Conservation (phyloP, 2,888 invertebrate genomes). For the Pristionchus mayeri region DNA sequence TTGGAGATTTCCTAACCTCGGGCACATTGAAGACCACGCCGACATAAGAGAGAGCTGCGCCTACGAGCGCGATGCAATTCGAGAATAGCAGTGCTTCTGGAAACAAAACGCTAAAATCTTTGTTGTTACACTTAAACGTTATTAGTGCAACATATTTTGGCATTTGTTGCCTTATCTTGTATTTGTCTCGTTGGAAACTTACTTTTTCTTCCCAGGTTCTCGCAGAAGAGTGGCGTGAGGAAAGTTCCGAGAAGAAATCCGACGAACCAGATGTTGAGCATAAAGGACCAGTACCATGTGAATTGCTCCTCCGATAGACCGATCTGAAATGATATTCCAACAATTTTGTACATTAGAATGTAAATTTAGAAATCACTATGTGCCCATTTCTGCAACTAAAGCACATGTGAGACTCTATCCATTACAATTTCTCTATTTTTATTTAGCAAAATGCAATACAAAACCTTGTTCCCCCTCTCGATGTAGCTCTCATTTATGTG, state of each 20-base stretch:
- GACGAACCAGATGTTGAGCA: slow-evolving; percentile 68
- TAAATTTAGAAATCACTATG: not conserved
- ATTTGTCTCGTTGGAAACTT: too few relatives aligned
- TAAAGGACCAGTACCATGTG: slow-evolving; percentile 63
- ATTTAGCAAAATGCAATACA: too few relatives aligned
- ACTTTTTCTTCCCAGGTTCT: slow-evolving; percentile 58
- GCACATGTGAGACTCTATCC: too few relatives aligned
- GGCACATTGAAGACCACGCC: slow-evolving; percentile 37
- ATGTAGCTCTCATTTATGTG: slow-evolving; percentile 63
- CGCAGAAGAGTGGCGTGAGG: slow-evolving; percentile 57
- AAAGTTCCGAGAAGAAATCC: slow-evolving; percentile 64
- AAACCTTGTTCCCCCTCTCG: slow-evolving; percentile 53
- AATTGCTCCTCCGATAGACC: slow-evolving; percentile 57
- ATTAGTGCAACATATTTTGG: not conserved
- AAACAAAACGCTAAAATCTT: slow-evolving; percentile 28
- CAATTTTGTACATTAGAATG: not conserved
- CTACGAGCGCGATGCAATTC: slow-evolving; percentile 56
- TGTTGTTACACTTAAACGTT: not conserved
- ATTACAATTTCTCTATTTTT: not conserved
- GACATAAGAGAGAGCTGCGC: slow-evolving; percentile 54
- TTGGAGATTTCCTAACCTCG: not conserved
- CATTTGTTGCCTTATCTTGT: too few relatives aligned
- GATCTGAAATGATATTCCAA: too few relatives aligned
- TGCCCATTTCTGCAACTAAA: not conserved
- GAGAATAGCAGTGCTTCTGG: slow-evolving; percentile 58